Percentiles rank a stretch among this genome's conserved stretches.
Conservation (phyloP, 2,113 vertebrate species). For the cat (Felis catus) region F.catus_Fca126_mat1.0 CM031411.1:96479001-96479500, state of each 20-base stretch:
- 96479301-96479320: neutral
- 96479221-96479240: neutral
- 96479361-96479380: neutral
- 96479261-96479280: constrained; percentile 32
- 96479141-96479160: neutral
- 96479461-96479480: neutral
- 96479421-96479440: neutral
- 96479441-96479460: constrained; percentile 24
- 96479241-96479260: constrained; percentile 7
- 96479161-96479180: constrained; percentile 29
- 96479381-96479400: constrained; percentile 7
- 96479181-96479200: neutral
- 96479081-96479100: neutral
- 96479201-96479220: neutral
- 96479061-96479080: neutral
- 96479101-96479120: constrained; percentile 5
- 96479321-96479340: constrained; percentile 5
- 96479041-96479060: neutral
- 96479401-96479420: constrained; percentile 27
- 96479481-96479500: neutral
- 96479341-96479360: neutral
- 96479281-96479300: neutral
- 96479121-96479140: neutral
- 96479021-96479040: neutral
- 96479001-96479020: neutral